phyloP scores from a whole-genome alignment of 2,888 invertebrate species.

The Drosophila gaucha region DNA sequence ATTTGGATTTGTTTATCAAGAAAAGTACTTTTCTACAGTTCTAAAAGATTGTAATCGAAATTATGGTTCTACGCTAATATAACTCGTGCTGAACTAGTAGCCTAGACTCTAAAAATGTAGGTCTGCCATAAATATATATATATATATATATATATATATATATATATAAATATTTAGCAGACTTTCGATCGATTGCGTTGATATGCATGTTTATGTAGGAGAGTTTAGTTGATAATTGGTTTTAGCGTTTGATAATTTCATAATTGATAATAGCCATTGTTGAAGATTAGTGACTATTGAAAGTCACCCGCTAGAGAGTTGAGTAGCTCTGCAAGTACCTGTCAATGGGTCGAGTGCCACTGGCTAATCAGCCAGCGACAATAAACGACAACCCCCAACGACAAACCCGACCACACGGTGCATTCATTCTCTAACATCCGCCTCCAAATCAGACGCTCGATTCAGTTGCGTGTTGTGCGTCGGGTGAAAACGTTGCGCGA shows the following conservation, averaged over 20 bases:
- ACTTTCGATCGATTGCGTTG: background rate
- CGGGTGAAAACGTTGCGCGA: constrained; percentile 27
- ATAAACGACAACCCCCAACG: constrained; percentile 9
- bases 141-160: background rate
- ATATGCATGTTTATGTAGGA: background rate
- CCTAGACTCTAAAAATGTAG: background rate
- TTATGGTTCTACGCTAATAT: no score
- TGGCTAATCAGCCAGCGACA: constrained; percentile 40
- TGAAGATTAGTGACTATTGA: constrained; percentile 45
- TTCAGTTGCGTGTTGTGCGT: constrained; percentile 46
- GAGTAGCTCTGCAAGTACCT: constrained; percentile 26
- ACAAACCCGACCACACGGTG: constrained; percentile 10
- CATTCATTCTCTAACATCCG: no score
- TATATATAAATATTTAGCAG: background rate
- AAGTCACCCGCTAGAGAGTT: constrained; percentile 2
- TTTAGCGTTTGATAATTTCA: constrained; percentile 51
- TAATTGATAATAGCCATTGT: constrained; percentile 51
- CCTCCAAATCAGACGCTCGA: constrained; percentile 11
- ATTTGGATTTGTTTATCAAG: background rate
- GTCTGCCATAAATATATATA: constrained; percentile 1
- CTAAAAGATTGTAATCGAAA: constrained; percentile 2
- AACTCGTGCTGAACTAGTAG: background rate
- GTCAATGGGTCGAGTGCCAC: constrained; percentile 49
- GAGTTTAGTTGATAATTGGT: constrained; percentile 38
- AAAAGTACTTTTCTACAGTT: constrained; percentile 1